phyloP scores from a whole-genome alignment of 1,140 invertebrate species.

The Planococcus citri region DNA sequence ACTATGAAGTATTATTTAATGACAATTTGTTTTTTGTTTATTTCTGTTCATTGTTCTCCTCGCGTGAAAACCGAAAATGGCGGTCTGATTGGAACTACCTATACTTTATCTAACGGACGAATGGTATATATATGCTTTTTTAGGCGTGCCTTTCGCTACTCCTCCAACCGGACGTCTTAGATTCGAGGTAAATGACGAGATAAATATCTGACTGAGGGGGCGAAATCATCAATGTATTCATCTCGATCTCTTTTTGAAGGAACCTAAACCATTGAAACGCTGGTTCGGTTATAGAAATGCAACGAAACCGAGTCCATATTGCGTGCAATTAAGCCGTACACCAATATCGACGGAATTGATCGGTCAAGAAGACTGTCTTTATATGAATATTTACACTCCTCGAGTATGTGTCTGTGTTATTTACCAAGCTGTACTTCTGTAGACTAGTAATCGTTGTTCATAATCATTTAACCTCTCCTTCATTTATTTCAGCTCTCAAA shows the following conservation, averaged over 20 bases:
- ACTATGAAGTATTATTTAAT: too few relatives aligned
- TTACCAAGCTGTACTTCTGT: too few relatives aligned
- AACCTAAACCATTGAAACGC: conserved; percentile 22
- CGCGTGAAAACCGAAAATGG: conserved; percentile 14
- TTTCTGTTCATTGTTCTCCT: too few relatives aligned
- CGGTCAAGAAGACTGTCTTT: conserved; percentile 30
- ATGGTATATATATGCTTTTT: conserved; percentile 34
- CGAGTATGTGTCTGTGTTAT: conserved; percentile 22
- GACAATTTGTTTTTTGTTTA: too few relatives aligned
- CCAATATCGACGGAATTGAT: neutral
- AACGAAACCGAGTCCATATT: conserved; percentile 16
- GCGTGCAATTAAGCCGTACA: conserved; percentile 23
- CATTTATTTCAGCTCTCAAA: conserved; percentile 18
- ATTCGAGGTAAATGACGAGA: conserved; percentile 40
- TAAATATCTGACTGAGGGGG: too few relatives aligned
- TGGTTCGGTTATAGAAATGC: conserved; percentile 26
- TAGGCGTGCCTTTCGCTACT: conserved; percentile 47
- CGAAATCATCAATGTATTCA: too few relatives aligned
- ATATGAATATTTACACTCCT: conserved; percentile 29
- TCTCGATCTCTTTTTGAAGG: neutral
- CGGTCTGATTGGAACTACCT: conserved; percentile 11
- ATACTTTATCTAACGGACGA: conserved; percentile 18
- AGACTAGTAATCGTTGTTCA: too few relatives aligned
- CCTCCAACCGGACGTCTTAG: conserved; percentile 43
- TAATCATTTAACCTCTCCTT: too few relatives aligned